phyloP scores from a whole-genome alignment of 2,888 invertebrate genomes.

The Drosophila neoperkinsi region DNA sequence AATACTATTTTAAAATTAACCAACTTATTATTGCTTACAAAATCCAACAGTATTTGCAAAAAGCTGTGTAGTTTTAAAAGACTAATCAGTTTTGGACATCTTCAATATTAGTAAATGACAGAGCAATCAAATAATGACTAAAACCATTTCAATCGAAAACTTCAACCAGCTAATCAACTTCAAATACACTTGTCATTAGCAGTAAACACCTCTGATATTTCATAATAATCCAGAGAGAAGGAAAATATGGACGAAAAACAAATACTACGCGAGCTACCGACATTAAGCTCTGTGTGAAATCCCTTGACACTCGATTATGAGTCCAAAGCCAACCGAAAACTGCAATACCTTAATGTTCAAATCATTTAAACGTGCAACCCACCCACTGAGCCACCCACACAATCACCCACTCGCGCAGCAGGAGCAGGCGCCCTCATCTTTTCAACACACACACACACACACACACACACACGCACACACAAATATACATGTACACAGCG shows the following conservation, averaged over 20 bases:
- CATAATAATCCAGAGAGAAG: constrained; percentile 3
- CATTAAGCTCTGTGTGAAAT: constrained; percentile 26
- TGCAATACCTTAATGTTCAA: constrained; percentile 53
- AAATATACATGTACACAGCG: constrained; percentile 4
- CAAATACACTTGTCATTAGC: constrained; percentile 21
- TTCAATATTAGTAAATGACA: neutral
- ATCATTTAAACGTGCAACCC: constrained; percentile 47
- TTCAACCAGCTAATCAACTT: constrained; percentile 16
- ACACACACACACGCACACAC: constrained; percentile 1
- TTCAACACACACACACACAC: neutral
- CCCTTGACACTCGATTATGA: constrained; percentile 53
- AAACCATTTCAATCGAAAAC: neutral
- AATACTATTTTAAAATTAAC: neutral
- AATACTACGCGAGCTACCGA: constrained; percentile 2
- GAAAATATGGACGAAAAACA: neutral
- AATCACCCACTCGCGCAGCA: constrained; percentile 11
- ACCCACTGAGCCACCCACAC: neutral
- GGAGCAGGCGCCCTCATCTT: constrained; percentile 20
- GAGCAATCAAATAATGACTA: neutral
- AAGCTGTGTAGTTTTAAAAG: neutral
- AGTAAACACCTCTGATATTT: constrained; percentile 2
- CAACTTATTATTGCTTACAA: neutral
- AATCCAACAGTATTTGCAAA: neutral
- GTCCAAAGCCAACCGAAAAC: constrained; percentile 13
- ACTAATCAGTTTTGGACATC: neutral